phyloP scores from a whole-genome alignment of 2,888 invertebrate species.

The Lasioglossum villosulum region DNA sequence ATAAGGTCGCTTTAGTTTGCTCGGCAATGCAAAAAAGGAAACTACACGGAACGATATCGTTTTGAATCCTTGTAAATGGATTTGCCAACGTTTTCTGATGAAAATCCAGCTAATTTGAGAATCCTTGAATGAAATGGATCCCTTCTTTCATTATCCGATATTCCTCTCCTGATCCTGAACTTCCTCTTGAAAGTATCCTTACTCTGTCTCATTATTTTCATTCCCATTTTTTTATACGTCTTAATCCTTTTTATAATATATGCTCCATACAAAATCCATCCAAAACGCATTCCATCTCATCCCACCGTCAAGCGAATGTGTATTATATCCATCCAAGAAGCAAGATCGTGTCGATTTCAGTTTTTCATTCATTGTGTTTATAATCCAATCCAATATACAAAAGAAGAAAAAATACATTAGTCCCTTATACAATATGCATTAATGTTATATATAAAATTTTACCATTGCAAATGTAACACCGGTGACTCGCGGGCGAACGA shows the following conservation, averaged over 20 bases:
- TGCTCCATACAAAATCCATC: conserved; percentile 78
- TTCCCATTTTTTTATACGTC: conserved; percentile 61
- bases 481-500: conserved; percentile 60
- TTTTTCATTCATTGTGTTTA: conserved; percentile 85
- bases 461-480: conserved; percentile 73
- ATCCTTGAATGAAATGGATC: conserved; percentile 73
- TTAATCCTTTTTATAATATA: conserved; percentile 78
- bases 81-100: conserved; percentile 77
- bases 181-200: conserved; percentile 76
- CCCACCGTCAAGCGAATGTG: conserved; percentile 80
- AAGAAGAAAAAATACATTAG: conserved; percentile 85
- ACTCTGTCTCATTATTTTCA: conserved; percentile 69
- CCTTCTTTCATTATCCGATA: conserved; percentile 64
- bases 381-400: conserved; percentile 85
- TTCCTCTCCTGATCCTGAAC: conserved; percentile 77
- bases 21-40: conserved; percentile 54
- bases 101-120: conserved; percentile 74
- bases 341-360: conserved; percentile 84
- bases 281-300: conserved; percentile 79
- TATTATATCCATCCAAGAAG: conserved; percentile 84
- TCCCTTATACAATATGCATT: conserved; percentile 71
- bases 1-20: conserved; percentile 28
- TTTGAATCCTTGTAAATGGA: conserved; percentile 72
- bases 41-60: conserved; percentile 55
- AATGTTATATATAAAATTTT: conserved; percentile 68